Conservation (phyloP, 1,140 invertebrate species). For the Chionoecetes opilio region DNA sequence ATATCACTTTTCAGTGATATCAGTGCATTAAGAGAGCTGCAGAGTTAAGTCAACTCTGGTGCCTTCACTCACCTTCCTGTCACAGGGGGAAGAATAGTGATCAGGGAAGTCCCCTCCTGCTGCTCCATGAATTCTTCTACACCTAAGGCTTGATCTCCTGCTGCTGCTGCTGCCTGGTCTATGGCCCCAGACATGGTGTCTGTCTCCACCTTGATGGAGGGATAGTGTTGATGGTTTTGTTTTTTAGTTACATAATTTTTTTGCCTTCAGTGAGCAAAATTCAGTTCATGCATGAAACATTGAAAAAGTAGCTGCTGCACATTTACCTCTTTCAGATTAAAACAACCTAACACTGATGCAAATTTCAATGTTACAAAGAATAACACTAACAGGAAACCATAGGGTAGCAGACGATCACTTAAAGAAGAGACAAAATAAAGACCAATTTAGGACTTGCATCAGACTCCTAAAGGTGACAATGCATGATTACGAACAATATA, state of each 20-base stretch:
- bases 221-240: not conserved
- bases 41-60: too few relatives aligned
- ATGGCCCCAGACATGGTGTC: constrained; percentile 31
- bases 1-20: too few relatives aligned
- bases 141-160: not conserved
- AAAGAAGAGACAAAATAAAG: too few relatives aligned
- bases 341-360: too few relatives aligned
- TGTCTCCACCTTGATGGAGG: not conserved
- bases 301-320: not conserved
- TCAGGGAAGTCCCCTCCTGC: not conserved
- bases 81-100: not conserved
- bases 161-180: not conserved
- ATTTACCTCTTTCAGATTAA: not conserved
- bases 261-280: not conserved
- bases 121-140: not conserved
- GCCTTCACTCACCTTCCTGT: constrained; percentile 35
- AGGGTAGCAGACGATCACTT: too few relatives aligned
- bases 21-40: not conserved
- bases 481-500: too few relatives aligned
- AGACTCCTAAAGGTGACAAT: too few relatives aligned
- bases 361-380: too few relatives aligned
- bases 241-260: not conserved
- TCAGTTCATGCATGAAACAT: not conserved
- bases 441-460: too few relatives aligned
- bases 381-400: too few relatives aligned